Base-by-base conservation (phyloP, 2,113 vertebrate genomes). In the Onychostoma macrolepis region DNA sequence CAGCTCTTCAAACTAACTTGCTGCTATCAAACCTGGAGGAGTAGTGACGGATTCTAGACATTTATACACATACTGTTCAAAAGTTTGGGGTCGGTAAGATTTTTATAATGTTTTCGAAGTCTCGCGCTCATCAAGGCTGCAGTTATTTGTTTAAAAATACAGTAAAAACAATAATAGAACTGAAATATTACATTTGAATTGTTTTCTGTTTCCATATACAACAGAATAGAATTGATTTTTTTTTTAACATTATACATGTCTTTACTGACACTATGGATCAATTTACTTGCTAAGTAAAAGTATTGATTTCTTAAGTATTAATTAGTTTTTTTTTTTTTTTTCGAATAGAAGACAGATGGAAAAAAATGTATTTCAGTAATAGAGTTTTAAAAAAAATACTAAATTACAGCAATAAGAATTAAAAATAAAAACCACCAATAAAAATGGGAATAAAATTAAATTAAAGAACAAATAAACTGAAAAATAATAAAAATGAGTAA, bases 21-120 rank as follows among this genome's bases (percentile, higher is more conserved):
- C 33, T 81, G 53, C 56, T 17, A n/a, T 43, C 79, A 61, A 65
- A 38, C 30, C 3, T 4, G n/a, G 38, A 30, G 63, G 12, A 48
- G 72, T 76, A 76, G n/a, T 43, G 75, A 77, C 43, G 8, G 24
- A 28, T 77, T 77, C 43, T 77, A 50, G 11, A 71, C 33, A 38
- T 71, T 21, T 36, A 17, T 21, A 21, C 30, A 21, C 8, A 71
- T 21, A 38, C 8, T 4, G 4, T 38, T 24, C 0, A 21, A 38
- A 17, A 9, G 7, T 58, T 58, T 24, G 56, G 19, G 7, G 21
- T 24, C 0, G 6, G 53, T 58, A 58, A 17, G 17, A 21, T 71
- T 10, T 21, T 10, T 0, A 3, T 17, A 33, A 69, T 19, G 13
- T 69, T 8, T 58, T 2, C 2, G 0, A 36, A 9, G 17, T 36